Conservation (phyloP, 2,888 invertebrate species). For the Dynastes grantii region DNA sequence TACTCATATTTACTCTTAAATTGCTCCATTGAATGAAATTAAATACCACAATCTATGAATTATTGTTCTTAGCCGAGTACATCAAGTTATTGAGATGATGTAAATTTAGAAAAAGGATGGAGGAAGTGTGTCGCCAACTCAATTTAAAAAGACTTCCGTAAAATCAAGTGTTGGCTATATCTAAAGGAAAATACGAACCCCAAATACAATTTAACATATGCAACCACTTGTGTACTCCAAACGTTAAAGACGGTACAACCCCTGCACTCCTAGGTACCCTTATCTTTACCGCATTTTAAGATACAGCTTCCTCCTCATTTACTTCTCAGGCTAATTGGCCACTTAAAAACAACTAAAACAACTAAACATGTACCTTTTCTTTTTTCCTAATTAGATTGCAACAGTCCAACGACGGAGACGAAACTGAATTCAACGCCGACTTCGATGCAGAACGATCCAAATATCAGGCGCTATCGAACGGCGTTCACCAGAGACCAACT, state of each 20-base stretch:
- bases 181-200: background rate
- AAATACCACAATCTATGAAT: no score
- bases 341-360: constrained; percentile 54
- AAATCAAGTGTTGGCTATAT: constrained; percentile 21
- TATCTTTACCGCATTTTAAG: constrained; percentile 54
- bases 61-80: no score
- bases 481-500: constrained; percentile 98
- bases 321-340: constrained; percentile 53
- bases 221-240: constrained; percentile 34
- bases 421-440: constrained; percentile 52
- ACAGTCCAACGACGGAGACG: constrained; percentile 68
- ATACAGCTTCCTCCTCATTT: constrained; percentile 53
- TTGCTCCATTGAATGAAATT: no score
- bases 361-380: background rate
- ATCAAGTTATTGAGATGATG: no score
- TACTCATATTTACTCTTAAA: no score
- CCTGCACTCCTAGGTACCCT: constrained; percentile 46
- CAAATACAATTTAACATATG: constrained; percentile 29
- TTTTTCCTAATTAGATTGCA: constrained; percentile 68
- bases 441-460: constrained; percentile 72
- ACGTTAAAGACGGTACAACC: constrained; percentile 9
- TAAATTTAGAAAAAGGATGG: background rate
- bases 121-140: constrained; percentile 61
- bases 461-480: constrained; percentile 92
- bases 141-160: constrained; percentile 45